Conservation (phyloP, 1,140 invertebrate genomes). For the Laupala kohalensis region DNA sequence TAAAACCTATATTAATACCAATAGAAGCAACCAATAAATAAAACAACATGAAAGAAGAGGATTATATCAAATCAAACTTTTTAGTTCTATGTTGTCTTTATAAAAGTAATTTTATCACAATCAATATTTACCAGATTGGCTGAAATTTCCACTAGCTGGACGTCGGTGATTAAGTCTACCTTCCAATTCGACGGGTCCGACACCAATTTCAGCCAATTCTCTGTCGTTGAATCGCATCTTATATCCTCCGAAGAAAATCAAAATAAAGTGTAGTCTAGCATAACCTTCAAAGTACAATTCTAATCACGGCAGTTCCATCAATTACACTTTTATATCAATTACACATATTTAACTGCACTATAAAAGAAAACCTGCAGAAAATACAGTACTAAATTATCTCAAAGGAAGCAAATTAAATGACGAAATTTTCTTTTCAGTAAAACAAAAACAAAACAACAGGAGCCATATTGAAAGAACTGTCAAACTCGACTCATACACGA, state of each 20-base stretch:
- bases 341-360: too few relatives aligned
- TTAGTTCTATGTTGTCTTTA: slow-evolving; percentile 7
- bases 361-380: too few relatives aligned
- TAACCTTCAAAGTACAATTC: too few relatives aligned
- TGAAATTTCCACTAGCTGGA: slow-evolving; percentile 19
- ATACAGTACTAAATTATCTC: too few relatives aligned
- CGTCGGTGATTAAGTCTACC: slow-evolving; percentile 8
- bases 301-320: too few relatives aligned
- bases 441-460: neutral
- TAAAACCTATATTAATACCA: slow-evolving; percentile 34
- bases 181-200: slow-evolving; percentile 4
- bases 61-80: slow-evolving; percentile 3
- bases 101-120: slow-evolving; percentile 7
- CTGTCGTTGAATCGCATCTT: slow-evolving; percentile 8
- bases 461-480: neutral
- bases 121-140: slow-evolving; percentile 19
- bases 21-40: neutral
- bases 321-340: too few relatives aligned
- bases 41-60: neutral
- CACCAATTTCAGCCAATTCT: slow-evolving; percentile 4
- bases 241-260: too few relatives aligned
- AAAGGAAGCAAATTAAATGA: too few relatives aligned
- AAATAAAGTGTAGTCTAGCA: too few relatives aligned
- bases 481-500: too few relatives aligned
- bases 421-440: neutral